These are phyloP conservation scores for Cepaea nemoralis DNA, from an alignment of 1,140 invertebrate genomes.

Conservation along the genomic window DNA sequence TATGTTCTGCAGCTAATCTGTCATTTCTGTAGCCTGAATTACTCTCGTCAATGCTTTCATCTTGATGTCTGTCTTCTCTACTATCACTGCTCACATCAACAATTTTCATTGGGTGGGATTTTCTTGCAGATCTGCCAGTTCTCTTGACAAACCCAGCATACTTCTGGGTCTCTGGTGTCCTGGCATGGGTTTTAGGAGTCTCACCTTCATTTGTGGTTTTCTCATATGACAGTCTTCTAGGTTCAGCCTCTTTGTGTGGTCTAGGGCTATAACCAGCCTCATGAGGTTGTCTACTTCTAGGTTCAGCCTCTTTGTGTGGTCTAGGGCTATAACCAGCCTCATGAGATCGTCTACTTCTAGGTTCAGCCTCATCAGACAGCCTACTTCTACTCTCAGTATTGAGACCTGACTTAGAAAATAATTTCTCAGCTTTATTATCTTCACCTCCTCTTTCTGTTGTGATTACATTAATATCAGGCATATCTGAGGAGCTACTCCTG, in stretches of 20 bases:
- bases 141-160: constrained; percentile 1
- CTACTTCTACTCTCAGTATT: neutral
- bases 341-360: no score
- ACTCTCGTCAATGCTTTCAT: neutral
- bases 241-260: no score
- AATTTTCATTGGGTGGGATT: neutral
- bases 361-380: neutral
- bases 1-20: neutral
- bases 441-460: neutral
- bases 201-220: neutral
- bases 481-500: neutral
- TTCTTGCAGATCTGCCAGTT: neutral
- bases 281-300: no score
- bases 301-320: no score
- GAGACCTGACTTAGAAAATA: neutral
- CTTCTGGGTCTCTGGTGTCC: neutral
- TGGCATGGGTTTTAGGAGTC: neutral
- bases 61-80: neutral
- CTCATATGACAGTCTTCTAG: neutral
- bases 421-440: neutral
- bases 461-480: neutral
- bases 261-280: no score
- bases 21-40: neutral
- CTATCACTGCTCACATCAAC: neutral
- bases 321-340: no score